Conservation (phyloP, 2,113 vertebrate genomes). For the Cryptotis parvus region DNA sequence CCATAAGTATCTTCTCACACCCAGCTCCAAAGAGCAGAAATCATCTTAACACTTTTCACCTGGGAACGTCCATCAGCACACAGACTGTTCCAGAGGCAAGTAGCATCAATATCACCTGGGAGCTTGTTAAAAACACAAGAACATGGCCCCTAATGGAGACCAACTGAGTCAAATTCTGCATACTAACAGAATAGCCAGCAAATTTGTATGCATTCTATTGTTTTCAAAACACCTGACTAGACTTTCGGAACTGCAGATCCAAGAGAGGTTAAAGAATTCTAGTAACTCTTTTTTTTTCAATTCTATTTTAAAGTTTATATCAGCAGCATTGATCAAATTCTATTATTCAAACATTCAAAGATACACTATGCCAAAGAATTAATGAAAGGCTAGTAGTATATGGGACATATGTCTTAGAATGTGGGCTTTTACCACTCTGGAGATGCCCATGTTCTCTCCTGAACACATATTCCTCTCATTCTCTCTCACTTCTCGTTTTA, state of each 20-base stretch:
- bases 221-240: background rate
- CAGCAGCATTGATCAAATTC: background rate
- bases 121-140: constrained; percentile 50
- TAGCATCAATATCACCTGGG: background rate
- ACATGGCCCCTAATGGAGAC: background rate
- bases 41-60: background rate
- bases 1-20: background rate
- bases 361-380: background rate
- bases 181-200: constrained; percentile 7
- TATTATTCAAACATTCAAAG: constrained; percentile 8
- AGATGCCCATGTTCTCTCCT: no score
- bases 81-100: background rate
- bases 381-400: no score
- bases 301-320: background rate
- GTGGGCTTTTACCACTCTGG: no score
- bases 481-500: background rate
- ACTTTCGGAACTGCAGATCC: background rate
- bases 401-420: no score
- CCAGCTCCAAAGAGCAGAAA: background rate
- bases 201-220: background rate
- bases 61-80: background rate
- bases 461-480: background rate
- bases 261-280: background rate
- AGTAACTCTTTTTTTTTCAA: background rate
- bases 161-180: constrained; percentile 35